Evolutionary conservation across 2,113 vertebrate genomes (phyloP).

Genomic region (Phalacrocorax aristotelis): DNA sequence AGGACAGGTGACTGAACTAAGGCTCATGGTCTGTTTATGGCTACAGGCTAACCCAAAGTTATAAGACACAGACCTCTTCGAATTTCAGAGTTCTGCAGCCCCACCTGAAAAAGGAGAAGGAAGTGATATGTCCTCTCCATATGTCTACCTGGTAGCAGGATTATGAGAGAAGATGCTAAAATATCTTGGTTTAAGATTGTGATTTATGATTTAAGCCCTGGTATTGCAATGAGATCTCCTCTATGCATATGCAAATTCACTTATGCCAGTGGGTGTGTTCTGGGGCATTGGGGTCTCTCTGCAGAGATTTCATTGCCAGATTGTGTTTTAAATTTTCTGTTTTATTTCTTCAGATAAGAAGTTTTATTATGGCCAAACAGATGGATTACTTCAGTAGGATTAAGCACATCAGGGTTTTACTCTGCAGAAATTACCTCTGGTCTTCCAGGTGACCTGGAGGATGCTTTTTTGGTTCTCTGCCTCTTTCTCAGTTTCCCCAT

Average conservation of each 20-base stretch:
- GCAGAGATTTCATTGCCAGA: neutral
- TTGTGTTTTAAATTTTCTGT: neutral
- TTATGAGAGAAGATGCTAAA: neutral
- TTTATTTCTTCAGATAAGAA: neutral
- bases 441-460: neutral
- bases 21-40: neutral
- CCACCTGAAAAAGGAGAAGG: neutral
- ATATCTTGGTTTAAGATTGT: neutral
- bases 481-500: neutral
- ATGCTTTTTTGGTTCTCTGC: neutral
- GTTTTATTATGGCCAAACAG: neutral
- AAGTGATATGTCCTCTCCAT: neutral
- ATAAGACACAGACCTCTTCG: neutral
- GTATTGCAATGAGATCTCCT: neutral
- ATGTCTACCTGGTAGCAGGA: neutral
- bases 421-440: neutral
- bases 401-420: neutral
- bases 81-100: neutral
- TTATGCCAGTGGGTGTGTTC: neutral
- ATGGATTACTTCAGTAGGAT: neutral
- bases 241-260: neutral
- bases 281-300: neutral
- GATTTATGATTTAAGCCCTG: neutral
- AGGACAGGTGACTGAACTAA: neutral
- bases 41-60: neutral